Percentiles rank a stretch among this genome's conserved stretches.
phyloP scores from a whole-genome alignment of 1,140 invertebrate species.

The Varroa destructor region DNA sequence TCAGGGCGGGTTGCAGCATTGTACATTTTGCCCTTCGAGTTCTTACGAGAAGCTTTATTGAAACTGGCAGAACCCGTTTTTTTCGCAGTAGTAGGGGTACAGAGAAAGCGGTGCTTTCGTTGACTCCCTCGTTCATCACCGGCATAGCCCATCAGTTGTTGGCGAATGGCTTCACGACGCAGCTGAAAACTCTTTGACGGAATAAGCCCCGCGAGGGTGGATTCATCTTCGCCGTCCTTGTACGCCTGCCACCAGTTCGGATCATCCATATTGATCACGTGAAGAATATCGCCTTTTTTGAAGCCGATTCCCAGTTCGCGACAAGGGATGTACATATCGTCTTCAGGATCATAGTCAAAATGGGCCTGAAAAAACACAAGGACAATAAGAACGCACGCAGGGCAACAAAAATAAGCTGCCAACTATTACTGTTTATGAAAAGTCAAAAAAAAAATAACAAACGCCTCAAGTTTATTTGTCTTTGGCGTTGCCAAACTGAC shows the following conservation, averaged over 20 bases:
- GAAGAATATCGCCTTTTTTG: slow-evolving; percentile 81
- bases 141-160: slow-evolving; percentile 3
- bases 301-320: slow-evolving; percentile 77
- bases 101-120: neutral
- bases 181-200: slow-evolving; percentile 89
- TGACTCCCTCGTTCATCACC: slow-evolving; percentile 8
- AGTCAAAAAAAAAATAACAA: neutral
- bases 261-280: slow-evolving; percentile 65
- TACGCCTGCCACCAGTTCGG: slow-evolving; percentile 57
- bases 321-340: slow-evolving; percentile 94
- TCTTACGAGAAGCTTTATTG: slow-evolving; percentile 3
- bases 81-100: slow-evolving; percentile 7
- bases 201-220: slow-evolving; percentile 86
- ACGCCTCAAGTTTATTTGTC: neutral
- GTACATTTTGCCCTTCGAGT: slow-evolving; percentile 27
- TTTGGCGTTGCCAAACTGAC: no score
- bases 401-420: neutral
- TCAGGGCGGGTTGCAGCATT: neutral
- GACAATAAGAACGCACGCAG: slow-evolving; percentile 30
- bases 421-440: neutral
- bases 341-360: slow-evolving; percentile 96
- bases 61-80: neutral
- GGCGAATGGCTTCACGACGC: slow-evolving; percentile 40
- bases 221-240: slow-evolving; percentile 81
- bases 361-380: slow-evolving; percentile 73